Conservation (phyloP, 2,113 vertebrate genomes). For the Mustela nigripes region DNA sequence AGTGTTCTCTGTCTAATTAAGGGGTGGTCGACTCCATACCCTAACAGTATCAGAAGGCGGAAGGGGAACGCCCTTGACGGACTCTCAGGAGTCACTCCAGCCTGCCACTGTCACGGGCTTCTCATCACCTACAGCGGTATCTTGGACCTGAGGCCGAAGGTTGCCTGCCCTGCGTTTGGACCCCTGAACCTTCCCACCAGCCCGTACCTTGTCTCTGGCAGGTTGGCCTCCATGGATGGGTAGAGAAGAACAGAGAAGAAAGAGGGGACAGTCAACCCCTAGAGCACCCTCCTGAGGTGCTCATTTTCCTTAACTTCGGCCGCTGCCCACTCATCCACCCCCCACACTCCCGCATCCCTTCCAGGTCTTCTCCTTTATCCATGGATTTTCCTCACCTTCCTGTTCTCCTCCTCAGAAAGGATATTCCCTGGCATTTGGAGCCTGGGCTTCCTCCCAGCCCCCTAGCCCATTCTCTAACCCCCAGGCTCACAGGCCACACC, state of each 20-base stretch:
- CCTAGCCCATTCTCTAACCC: not conserved
- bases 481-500: not conserved
- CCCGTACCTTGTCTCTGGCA: not conserved
- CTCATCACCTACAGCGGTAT: not conserved
- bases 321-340: not conserved
- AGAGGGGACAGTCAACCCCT: accelerated
- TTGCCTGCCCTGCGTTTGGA: not conserved
- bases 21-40: too few relatives aligned
- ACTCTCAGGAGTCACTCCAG: not conserved
- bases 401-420: not conserved
- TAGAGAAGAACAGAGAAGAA: not conserved
- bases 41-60: too few relatives aligned
- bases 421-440: not conserved
- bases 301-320: not conserved
- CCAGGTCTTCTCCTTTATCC: too few relatives aligned
- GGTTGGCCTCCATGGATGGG: not conserved
- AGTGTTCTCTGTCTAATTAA: too few relatives aligned
- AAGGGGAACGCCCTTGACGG: accelerated
- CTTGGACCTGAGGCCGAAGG: not conserved
- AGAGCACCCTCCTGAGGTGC: not conserved
- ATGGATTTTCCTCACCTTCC: not conserved
- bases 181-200: not conserved
- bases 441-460: not conserved
- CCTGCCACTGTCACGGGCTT: accelerated
- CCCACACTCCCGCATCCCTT: too few relatives aligned